Percentiles rank a stretch among this genome's conserved stretches.
phyloP scores from a whole-genome alignment of 2,888 invertebrate genomes.

The Philereme transversata region DNA sequence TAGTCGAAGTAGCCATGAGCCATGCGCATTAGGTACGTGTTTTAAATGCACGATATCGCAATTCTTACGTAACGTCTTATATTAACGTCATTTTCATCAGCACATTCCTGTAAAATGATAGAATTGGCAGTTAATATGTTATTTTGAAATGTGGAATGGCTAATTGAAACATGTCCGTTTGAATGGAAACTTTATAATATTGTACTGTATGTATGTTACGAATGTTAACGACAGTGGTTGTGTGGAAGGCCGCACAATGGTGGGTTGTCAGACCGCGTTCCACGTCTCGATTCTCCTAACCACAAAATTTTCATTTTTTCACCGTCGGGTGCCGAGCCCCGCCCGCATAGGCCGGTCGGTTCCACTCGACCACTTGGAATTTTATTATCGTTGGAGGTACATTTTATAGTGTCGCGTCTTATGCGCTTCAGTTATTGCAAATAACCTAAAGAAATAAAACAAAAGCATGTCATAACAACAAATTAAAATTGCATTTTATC shows the following conservation, averaged over 20 bases:
- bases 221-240: constrained; percentile 20
- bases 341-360: constrained; percentile 67
- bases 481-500: background rate
- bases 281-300: constrained; percentile 55
- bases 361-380: constrained; percentile 55
- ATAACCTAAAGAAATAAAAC: background rate
- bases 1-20: constrained; percentile 17
- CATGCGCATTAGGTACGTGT: constrained; percentile 43
- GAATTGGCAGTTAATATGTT: constrained; percentile 32
- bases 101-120: constrained; percentile 64
- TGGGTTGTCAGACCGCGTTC: constrained; percentile 42
- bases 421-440: background rate
- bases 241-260: constrained; percentile 44
- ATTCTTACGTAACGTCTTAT: constrained; percentile 59
- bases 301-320: constrained; percentile 68
- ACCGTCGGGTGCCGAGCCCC: constrained; percentile 30
- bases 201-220: constrained; percentile 4
- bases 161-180: constrained; percentile 14
- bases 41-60: constrained; percentile 57
- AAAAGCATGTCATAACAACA: background rate
- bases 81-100: constrained; percentile 48
- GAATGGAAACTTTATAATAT: constrained; percentile 7
- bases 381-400: constrained; percentile 58
- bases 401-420: constrained; percentile 43
- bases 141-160: constrained; percentile 16